A percentile compares a stretch with the other conserved stretches of the same genome.
Conservation (phyloP, 2,797 vertebrate species). For the Rhynchotus rufescens region DNA sequence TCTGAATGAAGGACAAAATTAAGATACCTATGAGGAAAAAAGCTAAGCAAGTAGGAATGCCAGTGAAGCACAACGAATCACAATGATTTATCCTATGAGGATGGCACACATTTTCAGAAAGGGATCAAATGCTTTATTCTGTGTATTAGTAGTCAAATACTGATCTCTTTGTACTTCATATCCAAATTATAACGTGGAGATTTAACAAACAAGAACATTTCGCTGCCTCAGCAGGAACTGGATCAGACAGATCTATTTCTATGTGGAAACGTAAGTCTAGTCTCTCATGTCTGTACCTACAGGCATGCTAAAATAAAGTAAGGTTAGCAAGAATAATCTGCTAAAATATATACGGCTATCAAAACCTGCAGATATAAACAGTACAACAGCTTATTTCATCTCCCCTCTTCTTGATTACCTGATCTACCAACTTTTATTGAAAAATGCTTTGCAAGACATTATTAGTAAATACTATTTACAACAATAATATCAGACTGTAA, state of each 20-base stretch:
- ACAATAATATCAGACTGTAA: background rate
- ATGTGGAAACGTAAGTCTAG: background rate
- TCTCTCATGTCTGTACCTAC: background rate
- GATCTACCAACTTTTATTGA: background rate
- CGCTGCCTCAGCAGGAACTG: background rate
- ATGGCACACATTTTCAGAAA: background rate
- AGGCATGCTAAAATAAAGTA: background rate
- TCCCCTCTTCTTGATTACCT: background rate
- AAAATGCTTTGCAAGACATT: background rate
- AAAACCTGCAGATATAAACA: background rate
- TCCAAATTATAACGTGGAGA: background rate
- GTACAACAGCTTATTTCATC: background rate
- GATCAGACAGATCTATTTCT: background rate
- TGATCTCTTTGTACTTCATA: background rate
- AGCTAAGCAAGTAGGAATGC: background rate
- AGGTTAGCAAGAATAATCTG: background rate
- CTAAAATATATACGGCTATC: background rate
- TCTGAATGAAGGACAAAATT: background rate
- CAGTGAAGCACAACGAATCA: background rate
- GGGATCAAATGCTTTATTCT: background rate
- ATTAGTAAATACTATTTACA: background rate
- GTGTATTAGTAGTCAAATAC: background rate
- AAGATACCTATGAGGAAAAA: background rate
- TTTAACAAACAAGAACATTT: background rate
- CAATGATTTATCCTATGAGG: background rate